Base-by-base conservation (phyloP, 1,140 invertebrate species). In the Drosophila repletoides region DNA sequence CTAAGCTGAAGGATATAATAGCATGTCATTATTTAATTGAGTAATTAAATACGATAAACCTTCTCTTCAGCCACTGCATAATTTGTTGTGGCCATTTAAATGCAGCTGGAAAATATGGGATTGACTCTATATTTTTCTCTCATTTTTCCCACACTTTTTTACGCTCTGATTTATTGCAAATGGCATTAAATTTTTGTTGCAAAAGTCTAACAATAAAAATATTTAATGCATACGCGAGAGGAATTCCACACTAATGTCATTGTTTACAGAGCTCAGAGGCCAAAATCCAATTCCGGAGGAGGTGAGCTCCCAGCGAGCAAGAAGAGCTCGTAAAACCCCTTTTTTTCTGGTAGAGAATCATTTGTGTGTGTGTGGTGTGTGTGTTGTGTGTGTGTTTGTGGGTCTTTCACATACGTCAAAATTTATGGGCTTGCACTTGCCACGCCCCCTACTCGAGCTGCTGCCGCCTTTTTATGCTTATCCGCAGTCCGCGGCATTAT, bases 131-230 rank as follows among this genome's bases (percentile, higher is more conserved):
- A 15, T n/a, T n/a, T n/a, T n/a, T 15, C 41, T 5, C 1, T 40
- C 60, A 33, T 64, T 21, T 70, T 52, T 12, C 14, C 24, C 4
- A 4, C 12, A 21, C 10, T 72, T 43, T 67, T 34, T 38, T 5
- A 24, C 12, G 52, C 40, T 70, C 58, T 73, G 64, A 84, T 83
- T 86, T 74, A 72, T 74, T 67, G 36, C n/a, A 41, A 72, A 71
- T 67, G 46, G 65, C 55, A 79, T 86, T 67, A 79, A 79, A 41
- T 56, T 38, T 53, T 49, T 48, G 63, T 26, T 19, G 26, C 40
- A n/a, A 49, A 38, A 79, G 69, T 71, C 74, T 53, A 80, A 80
- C 66, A 84, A 84, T 84, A 86, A 84, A 86, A 86, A 79, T 80
- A 59, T 86, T 86, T 80, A 84, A 84, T 84, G 75, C 79, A 84